Evolutionary conservation across 2,113 vertebrate genomes (phyloP).

Genomic region (Oreotrochilus melanogaster): DNA sequence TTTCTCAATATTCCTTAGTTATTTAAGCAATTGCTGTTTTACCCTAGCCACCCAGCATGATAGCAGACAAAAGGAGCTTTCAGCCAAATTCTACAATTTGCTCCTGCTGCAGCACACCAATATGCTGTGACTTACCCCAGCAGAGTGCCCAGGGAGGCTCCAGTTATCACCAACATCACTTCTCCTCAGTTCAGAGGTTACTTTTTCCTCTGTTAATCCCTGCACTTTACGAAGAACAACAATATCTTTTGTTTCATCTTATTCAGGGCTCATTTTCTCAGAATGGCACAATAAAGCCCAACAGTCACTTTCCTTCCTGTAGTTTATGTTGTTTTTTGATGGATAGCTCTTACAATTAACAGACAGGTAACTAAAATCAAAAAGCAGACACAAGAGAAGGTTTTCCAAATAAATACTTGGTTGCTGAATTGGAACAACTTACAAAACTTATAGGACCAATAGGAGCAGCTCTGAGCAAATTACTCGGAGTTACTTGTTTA

Average conservation of each 20-base stretch:
- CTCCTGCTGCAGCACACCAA: background rate
- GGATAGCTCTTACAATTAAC: background rate
- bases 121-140: accelerated
- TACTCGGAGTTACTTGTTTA: background rate
- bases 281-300: background rate
- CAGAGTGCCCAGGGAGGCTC: background rate
- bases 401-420: background rate
- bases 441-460: background rate
- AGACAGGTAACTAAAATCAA: background rate
- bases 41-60: background rate
- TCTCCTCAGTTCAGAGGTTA: background rate
- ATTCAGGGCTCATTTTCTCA: background rate
- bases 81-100: background rate
- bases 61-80: background rate
- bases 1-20: conserved; percentile 7
- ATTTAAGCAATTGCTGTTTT: conserved; percentile 7
- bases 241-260: background rate
- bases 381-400: background rate
- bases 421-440: background rate
- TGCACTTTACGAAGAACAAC: background rate
- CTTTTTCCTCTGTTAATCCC: background rate
- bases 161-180: background rate
- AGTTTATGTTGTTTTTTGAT: background rate
- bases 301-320: accelerated
- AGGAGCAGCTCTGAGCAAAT: background rate